A percentile compares a stretch with the other conserved stretches of the same genome.
phyloP scores from a whole-genome alignment of 1,140 invertebrate genomes.

The Helicorthomorpha holstii region DNA sequence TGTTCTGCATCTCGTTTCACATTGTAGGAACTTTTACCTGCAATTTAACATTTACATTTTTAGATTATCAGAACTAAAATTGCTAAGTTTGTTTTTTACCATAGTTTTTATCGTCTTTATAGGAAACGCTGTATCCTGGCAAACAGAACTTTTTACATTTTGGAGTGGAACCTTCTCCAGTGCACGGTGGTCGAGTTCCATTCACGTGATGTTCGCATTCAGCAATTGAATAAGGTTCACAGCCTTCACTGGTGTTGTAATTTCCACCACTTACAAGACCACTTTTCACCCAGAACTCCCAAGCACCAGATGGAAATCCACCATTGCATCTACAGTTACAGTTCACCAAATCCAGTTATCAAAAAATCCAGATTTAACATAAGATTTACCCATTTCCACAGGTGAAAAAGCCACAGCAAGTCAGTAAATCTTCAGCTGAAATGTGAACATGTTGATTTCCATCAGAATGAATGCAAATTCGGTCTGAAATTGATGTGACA shows the following conservation, averaged over 20 bases:
- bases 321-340: constrained; percentile 51
- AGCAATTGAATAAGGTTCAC: constrained; percentile 62
- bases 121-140: constrained; percentile 44
- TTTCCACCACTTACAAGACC: constrained; percentile 70
- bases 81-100: constrained; percentile 28
- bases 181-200: constrained; percentile 52
- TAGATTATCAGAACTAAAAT: constrained; percentile 5
- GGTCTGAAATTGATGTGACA: constrained; percentile 85
- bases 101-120: constrained; percentile 56
- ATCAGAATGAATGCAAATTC: constrained; percentile 66
- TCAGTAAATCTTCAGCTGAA: constrained; percentile 70
- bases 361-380: no score
- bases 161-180: constrained; percentile 47
- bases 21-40: constrained; percentile 48
- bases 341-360: not conserved
- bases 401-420: constrained; percentile 50
- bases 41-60: constrained; percentile 28
- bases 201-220: constrained; percentile 81
- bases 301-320: constrained; percentile 60
- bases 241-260: constrained; percentile 58
- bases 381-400: constrained; percentile 65
- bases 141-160: constrained; percentile 55
- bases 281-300: constrained; percentile 60
- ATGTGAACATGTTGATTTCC: constrained; percentile 53
- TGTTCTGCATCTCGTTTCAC: constrained; percentile 41